Conservation (phyloP, 2,797 vertebrate species). For the Pyrocephalus nanus region DNA sequence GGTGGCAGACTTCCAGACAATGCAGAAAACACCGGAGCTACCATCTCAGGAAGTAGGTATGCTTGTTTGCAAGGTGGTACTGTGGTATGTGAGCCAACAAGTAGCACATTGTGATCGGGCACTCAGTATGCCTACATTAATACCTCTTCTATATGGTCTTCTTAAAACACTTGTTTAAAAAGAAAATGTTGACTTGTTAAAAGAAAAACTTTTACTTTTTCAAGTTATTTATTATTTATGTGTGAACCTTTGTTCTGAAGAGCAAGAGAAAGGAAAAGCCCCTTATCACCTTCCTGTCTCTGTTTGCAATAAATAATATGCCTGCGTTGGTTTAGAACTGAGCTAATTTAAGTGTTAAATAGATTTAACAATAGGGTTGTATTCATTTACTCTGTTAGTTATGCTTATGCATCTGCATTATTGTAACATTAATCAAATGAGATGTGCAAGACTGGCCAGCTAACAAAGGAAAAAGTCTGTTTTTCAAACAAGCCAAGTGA, state of each 20-base stretch:
- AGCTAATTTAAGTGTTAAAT: too few species aligned
- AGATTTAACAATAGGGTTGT: too few species aligned
- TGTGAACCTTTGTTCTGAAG: neutral
- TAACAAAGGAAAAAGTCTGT: neutral
- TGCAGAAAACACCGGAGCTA: neutral
- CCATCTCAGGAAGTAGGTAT: too few species aligned
- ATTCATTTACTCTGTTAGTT: too few species aligned
- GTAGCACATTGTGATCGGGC: too few species aligned
- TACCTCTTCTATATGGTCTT: neutral
- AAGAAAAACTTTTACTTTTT: neutral
- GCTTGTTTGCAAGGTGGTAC: too few species aligned
- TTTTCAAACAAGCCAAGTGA: accelerated
- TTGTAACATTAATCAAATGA: neutral
- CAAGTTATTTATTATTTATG: neutral
- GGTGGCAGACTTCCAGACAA: neutral
- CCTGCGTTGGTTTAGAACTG: neutral
- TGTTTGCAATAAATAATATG: accelerated
- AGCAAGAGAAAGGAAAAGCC: neutral
- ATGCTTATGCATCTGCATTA: too few species aligned
- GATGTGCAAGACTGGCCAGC: too few species aligned
- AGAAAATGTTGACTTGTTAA: neutral
- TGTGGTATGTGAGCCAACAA: neutral
- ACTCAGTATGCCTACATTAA: too few species aligned
- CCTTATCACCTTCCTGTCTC: neutral
- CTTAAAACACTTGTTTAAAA: neutral